Evolutionary conservation across 2,888 invertebrate genomes (phyloP), one percentile per base, ranked within the genome.

Genomic region (Leptarthrus brevirostris): DNA sequence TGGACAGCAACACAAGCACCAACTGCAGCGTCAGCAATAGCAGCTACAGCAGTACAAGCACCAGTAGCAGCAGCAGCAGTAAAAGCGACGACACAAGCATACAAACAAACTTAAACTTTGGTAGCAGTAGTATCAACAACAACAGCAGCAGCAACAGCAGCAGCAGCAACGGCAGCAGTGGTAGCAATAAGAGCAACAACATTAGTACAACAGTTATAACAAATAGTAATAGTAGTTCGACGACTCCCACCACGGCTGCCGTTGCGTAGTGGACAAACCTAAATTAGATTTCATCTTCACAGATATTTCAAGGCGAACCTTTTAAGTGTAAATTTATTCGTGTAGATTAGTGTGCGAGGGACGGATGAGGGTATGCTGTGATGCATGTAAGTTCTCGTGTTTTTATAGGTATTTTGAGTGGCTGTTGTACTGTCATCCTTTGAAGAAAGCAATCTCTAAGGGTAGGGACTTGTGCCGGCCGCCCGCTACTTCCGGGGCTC

Each of bases 261-360:
- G 84, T 84, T 84, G 84, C 84, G 84, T 84, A 84, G 84, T 84
- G 84, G 78, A 83, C 26, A 52, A 52, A 69, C 52, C 14, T 52
- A 69, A 69, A 52, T 49, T 69, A 69, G 52, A 30, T 44, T 69
- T 52, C 52, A 49, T 52, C 49, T 52, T 69, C 18, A 69, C 44
- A 66, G 47, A 69, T 69, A 69, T 30, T 52, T 69, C 52, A 49
- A 52, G 52, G 52, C 52, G 69, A 69, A 69, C n/a, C 30, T 69
- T 69, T 69, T 69, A 69, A 69, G 69, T 69, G 69, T 69, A 69
- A 69, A 69, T 69, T 69, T 69, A 69, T 69, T 69, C 69, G 69
- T 69, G 69, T 69, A 69, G 69, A 69, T 69, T 69, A 69, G 69
- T 30, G 52, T 52, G 69, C 69, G 36, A 69, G 47, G 47, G 47